Evolutionary conservation across 2,113 vertebrate species (phyloP), one percentile per base, ranked within the genome.

Genomic region (Erpornis zantholeuca): DNA sequence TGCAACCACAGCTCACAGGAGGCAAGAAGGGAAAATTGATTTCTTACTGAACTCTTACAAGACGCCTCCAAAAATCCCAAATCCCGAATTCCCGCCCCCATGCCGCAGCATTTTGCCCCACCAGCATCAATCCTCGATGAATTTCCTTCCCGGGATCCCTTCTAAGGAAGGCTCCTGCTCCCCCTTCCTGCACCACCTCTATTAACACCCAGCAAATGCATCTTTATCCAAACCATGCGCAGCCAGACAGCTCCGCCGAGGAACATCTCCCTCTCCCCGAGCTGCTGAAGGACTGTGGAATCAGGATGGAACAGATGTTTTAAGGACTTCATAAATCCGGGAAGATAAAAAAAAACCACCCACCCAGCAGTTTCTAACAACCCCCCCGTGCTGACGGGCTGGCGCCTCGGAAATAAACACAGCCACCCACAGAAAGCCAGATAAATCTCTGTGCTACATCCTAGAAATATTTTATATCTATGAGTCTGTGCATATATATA

Each of bases 281-380:
- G 95, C 66, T 9, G 25, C 81, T 64, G 45, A 92, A 90, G 93
- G 93, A 49, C n/a, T 3, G 42, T 7, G 81, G 96, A 97, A 97
- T 96, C 93, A 86, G 97, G 94, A 95, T 6, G 25, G 95, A 97
- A 97, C 94, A 97, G 96, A 97, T 97, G 97, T 97, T 98, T 97
- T 96, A 96, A 97, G 88, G 96, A 96, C 91, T 97, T 85, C 85
- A 96, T 96, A 97, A 97, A 97, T 92, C 94, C 40, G 0, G 57
- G 93, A 95, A 94, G 94, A 97, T 86, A 75, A 94, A 96, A 94
- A 96, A 97, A 91, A 35, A 2, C 29, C 95, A 95, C 91, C 87
- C 91, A 97, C 82, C 96, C 94, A 97, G 97, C 96, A 95, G 77
- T 97, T 97, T 94, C 85, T 92, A 98, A 96, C 92, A 92, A 94